Percentiles rank a stretch among this genome's conserved stretches.
Conservation (phyloP, 2,113 vertebrate genomes). For the Melanocharis versteri region DNA sequence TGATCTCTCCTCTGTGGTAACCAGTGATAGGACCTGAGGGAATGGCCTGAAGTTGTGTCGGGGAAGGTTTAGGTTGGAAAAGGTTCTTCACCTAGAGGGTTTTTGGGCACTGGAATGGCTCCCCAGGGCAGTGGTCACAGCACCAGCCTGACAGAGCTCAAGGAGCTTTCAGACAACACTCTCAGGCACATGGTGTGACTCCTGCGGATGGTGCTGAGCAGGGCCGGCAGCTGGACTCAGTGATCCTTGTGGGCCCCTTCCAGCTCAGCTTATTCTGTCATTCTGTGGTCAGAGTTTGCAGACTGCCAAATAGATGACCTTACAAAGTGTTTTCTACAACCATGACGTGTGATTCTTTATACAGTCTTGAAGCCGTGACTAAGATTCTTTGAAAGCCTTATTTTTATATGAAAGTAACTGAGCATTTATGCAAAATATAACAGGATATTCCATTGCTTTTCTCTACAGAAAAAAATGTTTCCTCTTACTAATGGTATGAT, state of each 20-base stretch:
- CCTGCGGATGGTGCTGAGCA: neutral
- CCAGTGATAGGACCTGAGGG: fast-evolving
- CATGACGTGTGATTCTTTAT: neutral
- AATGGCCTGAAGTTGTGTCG: neutral
- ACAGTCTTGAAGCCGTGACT: neutral
- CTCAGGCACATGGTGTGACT: neutral
- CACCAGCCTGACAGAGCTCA: neutral
- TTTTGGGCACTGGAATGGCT: neutral
- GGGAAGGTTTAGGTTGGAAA: neutral
- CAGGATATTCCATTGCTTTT: neutral
- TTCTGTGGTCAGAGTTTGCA: neutral
- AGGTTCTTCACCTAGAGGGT: neutral
- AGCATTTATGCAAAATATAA: neutral
- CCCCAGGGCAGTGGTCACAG: neutral
- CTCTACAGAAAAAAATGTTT: neutral
- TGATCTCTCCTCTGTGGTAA: neutral
- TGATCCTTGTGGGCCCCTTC: neutral
- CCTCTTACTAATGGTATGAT: neutral
- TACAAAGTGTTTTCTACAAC: neutral
- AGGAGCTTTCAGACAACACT: neutral
- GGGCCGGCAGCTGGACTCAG: fast-evolving
- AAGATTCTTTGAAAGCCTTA: neutral
- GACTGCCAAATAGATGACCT: neutral
- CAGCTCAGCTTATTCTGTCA: neutral
- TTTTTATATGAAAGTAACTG: neutral